Evolutionary conservation across 1,140 invertebrate species (phyloP).

Genomic region (Eriosoma lanigerum): DNA sequence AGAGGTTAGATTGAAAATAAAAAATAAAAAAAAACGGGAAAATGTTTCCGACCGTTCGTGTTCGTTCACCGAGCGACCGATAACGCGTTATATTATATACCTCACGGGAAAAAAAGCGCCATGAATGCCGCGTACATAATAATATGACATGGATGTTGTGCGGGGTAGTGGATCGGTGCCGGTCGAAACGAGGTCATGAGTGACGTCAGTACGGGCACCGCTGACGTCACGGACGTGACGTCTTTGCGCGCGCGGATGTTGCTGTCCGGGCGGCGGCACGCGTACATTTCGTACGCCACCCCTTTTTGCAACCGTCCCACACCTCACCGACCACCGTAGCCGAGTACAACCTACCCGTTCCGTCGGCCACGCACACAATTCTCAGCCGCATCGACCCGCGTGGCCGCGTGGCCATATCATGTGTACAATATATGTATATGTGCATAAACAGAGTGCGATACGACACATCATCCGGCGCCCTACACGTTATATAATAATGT

Average conservation of each 20-base stretch:
- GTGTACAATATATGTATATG: too few species aligned
- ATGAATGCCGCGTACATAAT: neutral
- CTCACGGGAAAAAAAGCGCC: neutral
- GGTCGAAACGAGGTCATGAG: slow-evolving; percentile 25
- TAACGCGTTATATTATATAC: neutral
- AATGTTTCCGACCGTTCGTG: slow-evolving; percentile 14
- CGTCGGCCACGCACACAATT: neutral
- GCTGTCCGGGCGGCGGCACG: slow-evolving; percentile 7
- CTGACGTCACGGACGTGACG: slow-evolving; percentile 48
- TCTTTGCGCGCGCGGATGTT: slow-evolving; percentile 23
- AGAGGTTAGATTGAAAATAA: too few species aligned
- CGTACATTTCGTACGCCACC: neutral
- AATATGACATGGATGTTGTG: neutral
- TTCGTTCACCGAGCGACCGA: neutral
- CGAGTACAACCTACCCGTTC: neutral
- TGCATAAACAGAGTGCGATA: too few species aligned
- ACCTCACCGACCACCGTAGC: neutral
- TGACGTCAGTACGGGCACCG: slow-evolving; percentile 36
- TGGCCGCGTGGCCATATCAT: too few species aligned
- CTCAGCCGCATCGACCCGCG: neutral
- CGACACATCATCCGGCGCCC: too few species aligned
- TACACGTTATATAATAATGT: too few species aligned
- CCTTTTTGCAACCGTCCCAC: neutral
- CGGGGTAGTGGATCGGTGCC: too few species aligned
- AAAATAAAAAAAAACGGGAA: slow-evolving; percentile 1